A percentile compares a stretch with the other conserved stretches of the same genome.
Evolutionary conservation across 2,888 invertebrate genomes (phyloP).

Genomic region (Elmis aenea): DNA sequence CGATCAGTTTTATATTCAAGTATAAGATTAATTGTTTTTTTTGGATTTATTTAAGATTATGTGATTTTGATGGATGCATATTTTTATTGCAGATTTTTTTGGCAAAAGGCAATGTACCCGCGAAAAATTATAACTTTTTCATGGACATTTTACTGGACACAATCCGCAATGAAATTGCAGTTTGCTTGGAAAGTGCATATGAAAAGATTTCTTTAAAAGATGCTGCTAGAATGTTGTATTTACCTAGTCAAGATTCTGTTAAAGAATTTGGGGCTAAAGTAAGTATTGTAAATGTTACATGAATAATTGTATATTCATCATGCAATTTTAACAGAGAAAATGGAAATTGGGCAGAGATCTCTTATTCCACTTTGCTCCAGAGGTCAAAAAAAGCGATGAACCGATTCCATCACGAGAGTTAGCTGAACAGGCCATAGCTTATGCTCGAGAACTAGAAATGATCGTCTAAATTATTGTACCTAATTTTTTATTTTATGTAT

Average conservation of each 20-base stretch:
- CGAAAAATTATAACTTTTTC: slow-evolving; percentile 92
- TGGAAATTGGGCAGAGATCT: slow-evolving; percentile 77
- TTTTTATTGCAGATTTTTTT: slow-evolving; percentile 62
- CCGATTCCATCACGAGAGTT: slow-evolving; percentile 84
- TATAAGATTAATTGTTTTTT: background rate
- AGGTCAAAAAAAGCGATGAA: slow-evolving; percentile 70
- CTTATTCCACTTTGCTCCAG: slow-evolving; percentile 76
- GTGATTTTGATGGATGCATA: too few relatives aligned
- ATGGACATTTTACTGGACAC: slow-evolving; percentile 95
- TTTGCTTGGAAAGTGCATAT: slow-evolving; percentile 95
- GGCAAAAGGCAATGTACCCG: slow-evolving; percentile 93
- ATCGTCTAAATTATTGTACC: slow-evolving; percentile 69
- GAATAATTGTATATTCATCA: too few relatives aligned
- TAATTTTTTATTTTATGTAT: background rate
- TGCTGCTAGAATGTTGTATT: slow-evolving; percentile 84
- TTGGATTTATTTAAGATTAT: background rate
- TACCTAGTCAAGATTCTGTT: slow-evolving; percentile 71
- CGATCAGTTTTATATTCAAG: background rate
- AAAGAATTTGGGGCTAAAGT: slow-evolving; percentile 77
- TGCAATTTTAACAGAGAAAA: slow-evolving; percentile 55
- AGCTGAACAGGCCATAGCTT: slow-evolving; percentile 91
- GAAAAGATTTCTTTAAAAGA: slow-evolving; percentile 82
- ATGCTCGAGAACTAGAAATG: slow-evolving; percentile 98
- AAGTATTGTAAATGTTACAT: too few relatives aligned
- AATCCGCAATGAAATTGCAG: slow-evolving; percentile 92